Evolutionary conservation across 2,113 vertebrate species (phyloP).

Genomic region (Dromaius novaehollandiae): DNA sequence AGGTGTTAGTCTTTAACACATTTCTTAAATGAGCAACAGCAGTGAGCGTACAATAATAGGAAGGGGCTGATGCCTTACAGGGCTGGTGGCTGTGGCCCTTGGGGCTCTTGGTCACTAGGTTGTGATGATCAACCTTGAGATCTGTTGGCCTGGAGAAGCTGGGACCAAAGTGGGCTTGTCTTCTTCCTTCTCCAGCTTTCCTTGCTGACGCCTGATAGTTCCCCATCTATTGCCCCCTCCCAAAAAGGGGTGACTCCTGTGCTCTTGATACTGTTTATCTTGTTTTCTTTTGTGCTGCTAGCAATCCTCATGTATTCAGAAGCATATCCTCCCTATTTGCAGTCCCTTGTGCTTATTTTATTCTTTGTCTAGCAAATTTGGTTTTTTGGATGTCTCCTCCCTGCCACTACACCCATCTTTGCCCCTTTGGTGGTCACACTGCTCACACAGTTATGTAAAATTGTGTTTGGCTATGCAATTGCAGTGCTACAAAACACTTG

Average conservation of each 20-base stretch:
- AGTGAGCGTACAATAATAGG: background rate
- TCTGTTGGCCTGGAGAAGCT: background rate
- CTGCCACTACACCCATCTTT: background rate
- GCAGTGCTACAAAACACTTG: background rate
- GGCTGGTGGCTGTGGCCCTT: background rate
- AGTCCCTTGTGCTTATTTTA: background rate
- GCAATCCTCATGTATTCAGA: background rate
- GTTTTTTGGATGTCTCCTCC: background rate
- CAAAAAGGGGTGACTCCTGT: background rate
- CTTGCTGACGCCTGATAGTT: background rate
- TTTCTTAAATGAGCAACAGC: background rate
- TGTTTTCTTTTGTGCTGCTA: background rate
- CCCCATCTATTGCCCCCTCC: background rate
- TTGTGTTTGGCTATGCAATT: background rate
- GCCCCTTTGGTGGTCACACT: background rate
- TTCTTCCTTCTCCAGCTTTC: background rate
- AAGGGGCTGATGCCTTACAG: background rate
- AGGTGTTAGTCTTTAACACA: background rate
- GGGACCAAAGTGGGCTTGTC: background rate
- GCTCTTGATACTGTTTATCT: background rate
- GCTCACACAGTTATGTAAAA: background rate
- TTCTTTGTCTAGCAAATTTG: background rate
- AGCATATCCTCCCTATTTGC: background rate
- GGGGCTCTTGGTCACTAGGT: background rate
- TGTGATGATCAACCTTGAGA: background rate